phyloP scores from a whole-genome alignment of 2,113 vertebrate species.

The Pterocles gutturalis region DNA sequence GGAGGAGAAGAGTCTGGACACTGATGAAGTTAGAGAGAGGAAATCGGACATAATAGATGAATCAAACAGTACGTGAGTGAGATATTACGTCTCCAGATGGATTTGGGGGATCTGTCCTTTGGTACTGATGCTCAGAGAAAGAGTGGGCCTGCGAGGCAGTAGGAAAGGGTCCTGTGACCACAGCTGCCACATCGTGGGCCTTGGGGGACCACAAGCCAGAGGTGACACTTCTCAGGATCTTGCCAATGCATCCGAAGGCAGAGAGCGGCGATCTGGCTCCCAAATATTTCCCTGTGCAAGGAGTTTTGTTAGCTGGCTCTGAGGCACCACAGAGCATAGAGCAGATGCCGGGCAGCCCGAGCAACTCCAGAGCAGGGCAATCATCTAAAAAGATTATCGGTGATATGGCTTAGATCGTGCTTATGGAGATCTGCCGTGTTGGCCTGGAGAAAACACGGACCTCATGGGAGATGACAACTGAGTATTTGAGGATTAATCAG shows the following conservation, averaged over 20 bases:
- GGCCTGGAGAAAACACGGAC: background rate
- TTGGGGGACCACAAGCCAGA: background rate
- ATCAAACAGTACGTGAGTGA: background rate
- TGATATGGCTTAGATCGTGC: rapidly evolving
- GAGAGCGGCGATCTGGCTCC: background rate
- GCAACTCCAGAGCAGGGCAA: background rate
- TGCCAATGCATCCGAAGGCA: rapidly evolving
- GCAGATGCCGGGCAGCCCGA: background rate
- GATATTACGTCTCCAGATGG: background rate
- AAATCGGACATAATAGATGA: background rate
- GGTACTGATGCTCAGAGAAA: background rate
- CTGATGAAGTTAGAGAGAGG: background rate
- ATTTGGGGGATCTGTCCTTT: background rate
- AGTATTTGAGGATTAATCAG: background rate
- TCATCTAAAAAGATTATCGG: background rate
- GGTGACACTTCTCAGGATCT: background rate
- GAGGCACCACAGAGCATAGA: rapidly evolving
- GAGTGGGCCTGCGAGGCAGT: no score
- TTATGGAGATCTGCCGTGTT: background rate
- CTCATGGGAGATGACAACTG: background rate
- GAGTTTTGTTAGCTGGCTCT: background rate
- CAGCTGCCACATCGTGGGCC: background rate
- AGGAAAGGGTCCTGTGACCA: background rate
- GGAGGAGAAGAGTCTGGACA: background rate
- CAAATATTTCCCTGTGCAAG: background rate